Evolutionary conservation across 2,888 invertebrate genomes (phyloP), one percentile per base, ranked within the genome.

Genomic region (Phrixothrix hirtus): DNA sequence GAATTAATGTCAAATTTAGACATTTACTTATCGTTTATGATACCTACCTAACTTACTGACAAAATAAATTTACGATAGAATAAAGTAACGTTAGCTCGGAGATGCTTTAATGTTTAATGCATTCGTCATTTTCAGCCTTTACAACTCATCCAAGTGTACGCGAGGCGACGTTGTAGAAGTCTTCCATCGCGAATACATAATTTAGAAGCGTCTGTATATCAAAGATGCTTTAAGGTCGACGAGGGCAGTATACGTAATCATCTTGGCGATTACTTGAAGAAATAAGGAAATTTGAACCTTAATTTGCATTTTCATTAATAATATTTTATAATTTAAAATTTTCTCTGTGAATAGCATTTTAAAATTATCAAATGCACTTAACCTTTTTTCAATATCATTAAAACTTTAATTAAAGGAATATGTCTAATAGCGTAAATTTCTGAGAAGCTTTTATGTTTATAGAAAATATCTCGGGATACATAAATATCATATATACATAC

Each of bases 181-280:
- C 14, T 41, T 39, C 39, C 45, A 39, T 36, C 32, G 25, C 41
- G 35, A 43, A 48, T 41, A 17, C 47, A 49, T 48, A 38, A 42
- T 51, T 51, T 54, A 48, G 26, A 13, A 36, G 37, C 44, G 45
- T 17, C 47, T 44, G 41, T 38, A 43, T 42, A 48, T 54, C 54
- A 54, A 49, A 49, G 54, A 54, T 43, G 37, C 43, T 43, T 48
- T 49, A 48, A 30, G 43, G 43, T 32, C 21, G 37, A 35, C 54
- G 36, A 25, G 54, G 49, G 41, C 17, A 26, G 27, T 30, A 42
- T 12, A 54, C 54, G 54, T 54, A 48, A 48, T 43, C 31, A 42
- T 29, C 38, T 11, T 52, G 32, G 17, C 51, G 45, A 51, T 47
- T 32, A 31, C 48, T 34, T 29, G 17, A 35, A 11, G 12, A 31